Evolutionary conservation across 2,113 vertebrate genomes (phyloP).

Genomic region (Phylloscopus whistleri): DNA sequence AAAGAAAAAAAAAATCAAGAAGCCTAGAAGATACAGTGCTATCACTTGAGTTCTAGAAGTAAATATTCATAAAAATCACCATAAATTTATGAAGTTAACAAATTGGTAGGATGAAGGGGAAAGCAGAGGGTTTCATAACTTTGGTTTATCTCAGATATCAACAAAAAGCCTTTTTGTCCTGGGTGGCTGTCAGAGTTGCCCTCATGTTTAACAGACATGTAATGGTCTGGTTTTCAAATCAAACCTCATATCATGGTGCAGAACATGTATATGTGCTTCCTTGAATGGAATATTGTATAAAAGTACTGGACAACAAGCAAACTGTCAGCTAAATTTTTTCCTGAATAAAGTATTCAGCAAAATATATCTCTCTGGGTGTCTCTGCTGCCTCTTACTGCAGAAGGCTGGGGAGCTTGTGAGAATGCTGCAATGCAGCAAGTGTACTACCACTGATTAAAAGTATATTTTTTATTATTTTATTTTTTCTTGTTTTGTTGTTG

Average conservation of each 20-base stretch:
- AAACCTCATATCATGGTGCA: background rate
- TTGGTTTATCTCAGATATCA: background rate
- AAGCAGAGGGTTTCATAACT: background rate
- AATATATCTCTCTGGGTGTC: constrained; percentile 11
- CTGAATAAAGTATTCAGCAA: constrained; percentile 30
- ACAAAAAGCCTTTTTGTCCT: background rate
- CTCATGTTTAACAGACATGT: accelerated
- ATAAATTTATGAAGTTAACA: background rate
- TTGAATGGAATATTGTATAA: background rate
- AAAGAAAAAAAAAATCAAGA: background rate
- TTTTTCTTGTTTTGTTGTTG: background rate
- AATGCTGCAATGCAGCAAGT: constrained; percentile 63
- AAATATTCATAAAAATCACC: background rate
- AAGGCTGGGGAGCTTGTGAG: constrained; percentile 6
- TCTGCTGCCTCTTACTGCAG: constrained; percentile 32
- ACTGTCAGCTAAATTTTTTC: background rate
- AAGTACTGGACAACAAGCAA: background rate
- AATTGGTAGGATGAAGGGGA: background rate
- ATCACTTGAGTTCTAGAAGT: background rate
- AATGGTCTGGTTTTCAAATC: background rate
- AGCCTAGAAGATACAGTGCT: background rate
- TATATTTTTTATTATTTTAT: background rate
- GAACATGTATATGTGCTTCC: background rate
- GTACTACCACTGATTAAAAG: constrained; percentile 39
- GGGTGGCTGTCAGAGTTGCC: background rate